Conservation (phyloP, 2,113 vertebrate species). For the Cettia cetti region DNA sequence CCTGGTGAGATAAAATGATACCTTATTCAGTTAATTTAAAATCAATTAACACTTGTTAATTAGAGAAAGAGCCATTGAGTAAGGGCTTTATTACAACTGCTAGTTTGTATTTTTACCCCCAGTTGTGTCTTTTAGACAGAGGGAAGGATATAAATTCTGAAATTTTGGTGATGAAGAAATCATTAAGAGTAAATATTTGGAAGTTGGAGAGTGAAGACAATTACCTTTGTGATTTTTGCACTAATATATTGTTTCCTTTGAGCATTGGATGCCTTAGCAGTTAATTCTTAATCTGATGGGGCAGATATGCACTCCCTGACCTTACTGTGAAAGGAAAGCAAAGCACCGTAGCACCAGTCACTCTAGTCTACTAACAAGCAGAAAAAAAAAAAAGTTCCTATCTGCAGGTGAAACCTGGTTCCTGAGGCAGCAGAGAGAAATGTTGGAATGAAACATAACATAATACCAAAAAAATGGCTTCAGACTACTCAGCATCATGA, state of each 20-base stretch:
- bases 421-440: not conserved
- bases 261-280: not conserved
- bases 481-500: not conserved
- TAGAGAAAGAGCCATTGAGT: not conserved
- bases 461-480: not conserved
- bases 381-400: not conserved
- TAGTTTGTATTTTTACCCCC: not conserved
- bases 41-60: not conserved
- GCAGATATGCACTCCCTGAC: slow-evolving; percentile 1
- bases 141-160: not conserved
- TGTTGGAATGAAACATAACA: not conserved
- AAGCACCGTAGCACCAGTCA: not conserved
- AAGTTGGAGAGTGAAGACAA: not conserved
- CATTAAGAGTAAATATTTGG: not conserved
- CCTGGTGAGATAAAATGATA: not conserved
- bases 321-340: slow-evolving; percentile 1
- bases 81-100: not conserved
- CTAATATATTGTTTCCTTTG: not conserved
- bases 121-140: not conserved
- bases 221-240: not conserved
- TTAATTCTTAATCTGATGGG: slow-evolving; percentile 24
- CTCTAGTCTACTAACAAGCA: not conserved
- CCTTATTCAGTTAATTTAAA: not conserved
- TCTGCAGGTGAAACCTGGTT: not conserved
- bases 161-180: not conserved